phyloP scores from a whole-genome alignment of 1,140 invertebrate genomes.

The Platorchestia sp. region DNA sequence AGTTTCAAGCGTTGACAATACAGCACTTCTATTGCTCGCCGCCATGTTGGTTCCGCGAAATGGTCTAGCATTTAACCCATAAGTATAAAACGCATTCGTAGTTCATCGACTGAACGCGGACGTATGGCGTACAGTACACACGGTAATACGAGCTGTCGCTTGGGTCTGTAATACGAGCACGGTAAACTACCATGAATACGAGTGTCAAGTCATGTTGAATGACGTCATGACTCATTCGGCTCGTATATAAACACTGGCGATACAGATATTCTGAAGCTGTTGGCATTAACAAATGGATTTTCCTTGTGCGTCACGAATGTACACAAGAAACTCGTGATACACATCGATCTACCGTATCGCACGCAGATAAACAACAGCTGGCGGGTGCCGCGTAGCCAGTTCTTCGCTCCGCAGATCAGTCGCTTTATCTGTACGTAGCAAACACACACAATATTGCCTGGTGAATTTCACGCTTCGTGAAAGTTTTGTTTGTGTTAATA shows the following conservation, averaged over 20 bases:
- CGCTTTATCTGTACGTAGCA: not conserved
- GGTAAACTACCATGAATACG: too few relatives aligned
- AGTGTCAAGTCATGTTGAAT: not conserved
- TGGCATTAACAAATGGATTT: not conserved
- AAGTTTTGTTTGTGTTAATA: not conserved
- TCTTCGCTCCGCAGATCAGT: not conserved
- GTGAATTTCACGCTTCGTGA: not conserved
- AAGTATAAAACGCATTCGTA: too few relatives aligned
- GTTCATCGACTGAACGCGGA: too few relatives aligned
- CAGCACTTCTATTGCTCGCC: too few relatives aligned
- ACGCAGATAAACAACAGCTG: not conserved
- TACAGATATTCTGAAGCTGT: not conserved
- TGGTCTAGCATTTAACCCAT: too few relatives aligned
- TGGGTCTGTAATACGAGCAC: not conserved
- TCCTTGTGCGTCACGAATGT: not conserved
- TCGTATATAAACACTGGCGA: not conserved
- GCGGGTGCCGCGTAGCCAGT: not conserved
- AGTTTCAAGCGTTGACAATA: too few relatives aligned
- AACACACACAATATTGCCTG: not conserved
- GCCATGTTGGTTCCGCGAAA: too few relatives aligned
- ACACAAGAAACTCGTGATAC: not conserved
- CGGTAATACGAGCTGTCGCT: too few relatives aligned
- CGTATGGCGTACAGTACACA: too few relatives aligned
- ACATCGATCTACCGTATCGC: not conserved
- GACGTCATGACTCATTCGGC: not conserved